Base-by-base conservation (phyloP, 2,113 vertebrate genomes). In the Lampris incognitus region DNA sequence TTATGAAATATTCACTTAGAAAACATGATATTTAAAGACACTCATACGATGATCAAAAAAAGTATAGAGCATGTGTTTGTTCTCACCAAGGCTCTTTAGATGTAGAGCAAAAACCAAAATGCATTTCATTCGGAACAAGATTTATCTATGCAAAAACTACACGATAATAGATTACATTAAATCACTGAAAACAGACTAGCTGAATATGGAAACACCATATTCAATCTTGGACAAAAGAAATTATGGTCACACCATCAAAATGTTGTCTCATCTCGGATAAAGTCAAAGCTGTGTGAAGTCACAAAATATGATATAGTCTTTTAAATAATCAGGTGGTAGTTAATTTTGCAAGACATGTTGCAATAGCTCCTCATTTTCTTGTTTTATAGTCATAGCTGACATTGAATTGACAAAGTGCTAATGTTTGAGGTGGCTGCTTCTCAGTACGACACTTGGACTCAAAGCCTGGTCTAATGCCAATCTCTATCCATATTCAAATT, bases 101-200 rank as follows among this genome's bases (percentile, higher is more conserved):
- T 50, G 61, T 13, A 55, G 42, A 58, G 41, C 54, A 83, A 67
- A 76, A 57, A 5, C 37, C 24, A 36, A 7, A 36, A 57, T 37
- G 36, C 6, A 57, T 57, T 57, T 57, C 24, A 24, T 24, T 24
- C 24, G 24, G 24, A 24, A 24, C 24, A 24, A 24, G 24, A 24
- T 24, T 24, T 24, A 24, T 24, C 24, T 24, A 24, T 24, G 24
- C 24, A 24, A 24, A 24, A 24, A 24, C 24, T 24, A 24, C 24
- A 24, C 24, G 24, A 24, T 24, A 24, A 24, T 24, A 24, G 24
- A 24, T 24, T 24, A 24, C 24, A 24, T 24, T 24, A 24, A 24
- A 24, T 24, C 24, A 24, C 24, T 24, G 24, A 24, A 24, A 24
- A 24, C 24, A 24, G 24, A 24, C 0, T 24, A 24, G 24, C 24